Conservation (phyloP, 2,113 vertebrate genomes). For the Python bivittatus region DNA sequence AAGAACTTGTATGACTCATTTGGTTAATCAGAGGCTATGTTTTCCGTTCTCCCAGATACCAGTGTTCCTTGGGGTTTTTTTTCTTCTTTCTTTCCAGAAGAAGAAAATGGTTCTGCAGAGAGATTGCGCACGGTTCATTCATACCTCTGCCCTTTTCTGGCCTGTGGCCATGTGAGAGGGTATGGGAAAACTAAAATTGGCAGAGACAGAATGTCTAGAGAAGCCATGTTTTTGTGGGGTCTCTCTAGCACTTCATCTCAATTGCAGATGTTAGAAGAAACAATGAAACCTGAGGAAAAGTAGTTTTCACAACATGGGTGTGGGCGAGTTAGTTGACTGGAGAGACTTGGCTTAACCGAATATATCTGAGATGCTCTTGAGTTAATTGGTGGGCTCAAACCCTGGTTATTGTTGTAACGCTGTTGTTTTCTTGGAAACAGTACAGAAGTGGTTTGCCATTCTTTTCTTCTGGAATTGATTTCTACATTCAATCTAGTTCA, state of each 20-base stretch:
- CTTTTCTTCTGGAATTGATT: background rate
- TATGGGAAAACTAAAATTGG: background rate
- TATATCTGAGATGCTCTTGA: background rate
- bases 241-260: background rate
- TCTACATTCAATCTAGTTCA: background rate
- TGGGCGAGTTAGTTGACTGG: background rate
- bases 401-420: background rate
- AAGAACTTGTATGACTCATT: background rate
- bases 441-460: background rate
- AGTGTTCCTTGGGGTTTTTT: background rate
- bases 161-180: background rate
- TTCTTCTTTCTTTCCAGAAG: background rate
- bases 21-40: background rate
- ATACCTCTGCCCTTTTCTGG: background rate
- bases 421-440: background rate
- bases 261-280: background rate
- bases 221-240: background rate
- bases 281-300: background rate
- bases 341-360: background rate
- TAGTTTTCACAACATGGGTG: background rate
- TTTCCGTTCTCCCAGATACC: background rate
- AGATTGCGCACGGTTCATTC: background rate
- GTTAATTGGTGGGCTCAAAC: background rate
- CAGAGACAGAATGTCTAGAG: background rate
- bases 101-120: background rate